These are phyloP conservation scores for Nomada goodeniana DNA, from an alignment of 2,888 invertebrate species.

Conservation along the genomic window DNA sequence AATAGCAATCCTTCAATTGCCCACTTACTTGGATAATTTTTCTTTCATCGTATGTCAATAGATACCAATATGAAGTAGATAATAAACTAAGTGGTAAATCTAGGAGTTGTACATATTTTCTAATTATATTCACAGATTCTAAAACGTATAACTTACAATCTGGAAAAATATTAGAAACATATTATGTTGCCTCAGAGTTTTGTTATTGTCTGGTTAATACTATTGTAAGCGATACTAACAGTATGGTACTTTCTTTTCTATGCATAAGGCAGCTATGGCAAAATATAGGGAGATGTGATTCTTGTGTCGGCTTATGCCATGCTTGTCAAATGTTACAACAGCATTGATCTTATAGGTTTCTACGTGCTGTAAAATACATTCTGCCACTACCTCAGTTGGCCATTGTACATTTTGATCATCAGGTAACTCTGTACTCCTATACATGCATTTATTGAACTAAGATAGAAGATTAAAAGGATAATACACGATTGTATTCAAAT, in stretches of 20 bases:
- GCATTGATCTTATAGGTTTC: conserved; percentile 92
- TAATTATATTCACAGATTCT: conserved; percentile 93
- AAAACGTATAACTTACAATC: conserved; percentile 93
- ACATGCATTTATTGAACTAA: conserved; percentile 81
- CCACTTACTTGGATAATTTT: conserved; percentile 78
- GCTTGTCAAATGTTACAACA: conserved; percentile 96
- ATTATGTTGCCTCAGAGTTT: conserved; percentile 36
- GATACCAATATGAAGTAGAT: conserved; percentile 91
- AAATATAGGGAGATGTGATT: conserved; percentile 96
- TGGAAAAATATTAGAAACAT: conserved; percentile 85
- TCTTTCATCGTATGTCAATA: conserved; percentile 80
- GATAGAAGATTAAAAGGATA: conserved; percentile 48
- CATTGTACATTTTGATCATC: conserved; percentile 92
- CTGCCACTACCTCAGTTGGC: conserved; percentile 88
- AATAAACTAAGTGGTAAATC: conserved; percentile 93
- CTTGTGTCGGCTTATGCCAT: conserved; percentile 96
- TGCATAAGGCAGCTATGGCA: conserved; percentile 91
- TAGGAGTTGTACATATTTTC: conserved; percentile 94
- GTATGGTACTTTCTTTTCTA: conserved; percentile 90
- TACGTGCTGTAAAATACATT: conserved; percentile 88
- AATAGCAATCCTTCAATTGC: not conserved
- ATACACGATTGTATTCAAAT: conserved; percentile 18
- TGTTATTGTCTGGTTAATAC: conserved; percentile 17
- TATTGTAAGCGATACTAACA: conserved; percentile 85
- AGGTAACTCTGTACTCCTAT: conserved; percentile 89